Percentiles rank a stretch among this genome's conserved stretches.
Conservation (phyloP, 2,797 vertebrate species). For the Danio albolineatus region DNA sequence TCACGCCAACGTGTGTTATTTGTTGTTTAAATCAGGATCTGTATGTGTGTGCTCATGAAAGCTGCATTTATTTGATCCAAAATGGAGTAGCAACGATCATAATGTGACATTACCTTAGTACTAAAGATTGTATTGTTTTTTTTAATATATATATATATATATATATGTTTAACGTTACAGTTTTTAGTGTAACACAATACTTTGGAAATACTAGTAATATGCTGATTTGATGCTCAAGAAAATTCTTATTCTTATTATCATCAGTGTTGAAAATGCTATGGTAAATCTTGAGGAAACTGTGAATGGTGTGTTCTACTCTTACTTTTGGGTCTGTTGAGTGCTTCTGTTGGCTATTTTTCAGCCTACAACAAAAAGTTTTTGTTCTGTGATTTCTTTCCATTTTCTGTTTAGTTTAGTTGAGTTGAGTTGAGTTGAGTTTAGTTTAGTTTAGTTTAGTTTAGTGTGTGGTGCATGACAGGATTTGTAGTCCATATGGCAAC, state of each 20-base stretch:
- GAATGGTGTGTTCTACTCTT: no score
- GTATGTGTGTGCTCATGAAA: not conserved
- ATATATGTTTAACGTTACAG: not conserved
- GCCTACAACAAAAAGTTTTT: no score
- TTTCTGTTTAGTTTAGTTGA: no score
- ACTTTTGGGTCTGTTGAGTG: no score
- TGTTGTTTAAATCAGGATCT: not conserved
- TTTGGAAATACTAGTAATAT: not conserved
- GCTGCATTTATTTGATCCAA: not conserved
- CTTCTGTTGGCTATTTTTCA: no score
- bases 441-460: no score
- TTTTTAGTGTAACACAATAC: not conserved
- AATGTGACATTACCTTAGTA: not conserved
- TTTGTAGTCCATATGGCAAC: no score
- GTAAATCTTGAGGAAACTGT: not conserved
- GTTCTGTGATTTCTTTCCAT: no score
- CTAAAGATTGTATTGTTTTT: not conserved
- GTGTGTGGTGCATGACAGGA: no score
- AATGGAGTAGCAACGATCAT: not conserved
- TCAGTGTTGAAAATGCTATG: not conserved
- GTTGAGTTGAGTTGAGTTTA: no score
- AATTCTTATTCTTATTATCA: not conserved
- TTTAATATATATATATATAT: no score
- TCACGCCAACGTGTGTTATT: slow-evolving; percentile 13
- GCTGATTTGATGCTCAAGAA: not conserved